Percentiles rank a stretch among this genome's conserved stretches.
phyloP scores from a whole-genome alignment of 2,888 invertebrate genomes.

The Athripsodes cinereus region DNA sequence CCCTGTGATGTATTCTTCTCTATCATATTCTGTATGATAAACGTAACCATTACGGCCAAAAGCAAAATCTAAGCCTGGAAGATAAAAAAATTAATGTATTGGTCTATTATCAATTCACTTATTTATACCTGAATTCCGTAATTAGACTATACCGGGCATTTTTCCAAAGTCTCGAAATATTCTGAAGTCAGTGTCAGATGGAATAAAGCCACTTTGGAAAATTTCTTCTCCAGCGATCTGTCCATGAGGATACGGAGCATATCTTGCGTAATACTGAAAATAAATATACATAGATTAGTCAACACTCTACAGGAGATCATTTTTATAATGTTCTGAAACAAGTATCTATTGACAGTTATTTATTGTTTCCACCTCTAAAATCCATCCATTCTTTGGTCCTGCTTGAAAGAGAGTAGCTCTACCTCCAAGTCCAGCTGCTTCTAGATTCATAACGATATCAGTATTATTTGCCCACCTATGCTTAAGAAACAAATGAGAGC shows the following conservation, averaged over 20 bases:
- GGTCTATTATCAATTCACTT: too few species aligned
- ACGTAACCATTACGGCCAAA: conserved; percentile 89
- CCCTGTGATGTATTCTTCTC: conserved; percentile 67
- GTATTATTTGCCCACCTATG: conserved; percentile 78
- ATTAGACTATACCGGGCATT: neutral
- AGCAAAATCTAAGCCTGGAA: conserved; percentile 81
- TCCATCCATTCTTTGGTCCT: too few species aligned
- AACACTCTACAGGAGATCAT: too few species aligned
- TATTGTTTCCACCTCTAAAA: too few species aligned
- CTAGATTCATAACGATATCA: conserved; percentile 79
- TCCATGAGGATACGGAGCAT: neutral
- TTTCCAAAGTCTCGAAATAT: neutral
- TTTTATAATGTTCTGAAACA: neutral
- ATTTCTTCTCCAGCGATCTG: neutral
- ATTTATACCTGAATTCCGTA: too few species aligned
- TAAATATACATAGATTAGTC: too few species aligned
- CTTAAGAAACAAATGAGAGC: conserved; percentile 61
- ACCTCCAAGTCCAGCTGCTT: conserved; percentile 89
- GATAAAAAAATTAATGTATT: neutral
- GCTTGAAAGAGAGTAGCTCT: conserved; percentile 82
- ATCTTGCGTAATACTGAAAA: neutral
- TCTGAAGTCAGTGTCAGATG: neutral
- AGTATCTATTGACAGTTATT: neutral
- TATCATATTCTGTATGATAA: conserved; percentile 86
- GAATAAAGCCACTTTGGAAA: neutral